Evolutionary conservation across 2,888 invertebrate genomes (phyloP).

Genomic region (Eupithecia subumbrata): DNA sequence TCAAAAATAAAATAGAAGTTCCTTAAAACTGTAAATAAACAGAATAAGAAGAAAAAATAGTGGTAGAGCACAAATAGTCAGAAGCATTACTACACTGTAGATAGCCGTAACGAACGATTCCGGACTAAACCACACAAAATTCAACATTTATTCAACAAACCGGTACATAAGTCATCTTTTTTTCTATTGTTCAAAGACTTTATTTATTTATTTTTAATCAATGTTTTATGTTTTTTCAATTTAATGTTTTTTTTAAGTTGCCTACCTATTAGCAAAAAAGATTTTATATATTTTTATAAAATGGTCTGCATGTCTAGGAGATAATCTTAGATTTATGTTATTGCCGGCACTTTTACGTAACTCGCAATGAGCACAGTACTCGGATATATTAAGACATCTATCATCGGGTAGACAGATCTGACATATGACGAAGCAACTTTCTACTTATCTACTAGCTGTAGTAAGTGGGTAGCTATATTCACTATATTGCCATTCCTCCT

Average conservation of each 20-base stretch:
- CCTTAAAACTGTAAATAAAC: background rate
- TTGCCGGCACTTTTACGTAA: background rate
- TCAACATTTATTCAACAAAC: background rate
- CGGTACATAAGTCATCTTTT: background rate
- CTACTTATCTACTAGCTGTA: background rate
- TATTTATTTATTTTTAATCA: too few species aligned
- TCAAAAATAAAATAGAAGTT: background rate
- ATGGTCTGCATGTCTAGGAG: background rate
- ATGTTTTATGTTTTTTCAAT: too few species aligned
- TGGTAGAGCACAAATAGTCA: background rate
- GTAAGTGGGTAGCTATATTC: background rate
- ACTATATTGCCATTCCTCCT: background rate
- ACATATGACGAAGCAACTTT: conserved; percentile 9
- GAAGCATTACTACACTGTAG: background rate
- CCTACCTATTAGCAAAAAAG: too few species aligned
- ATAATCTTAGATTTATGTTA: background rate
- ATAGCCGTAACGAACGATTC: background rate
- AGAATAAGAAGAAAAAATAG: background rate
- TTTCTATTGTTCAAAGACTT: too few species aligned
- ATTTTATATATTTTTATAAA: background rate
- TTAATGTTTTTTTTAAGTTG: too few species aligned
- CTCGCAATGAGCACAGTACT: background rate
- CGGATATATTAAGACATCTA: conserved; percentile 6
- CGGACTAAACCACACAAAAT: too few species aligned
- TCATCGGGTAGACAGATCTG: conserved; percentile 7